A percentile compares a stretch with the other conserved stretches of the same genome.
Evolutionary conservation across 2,113 vertebrate genomes (phyloP).

Genomic region (Alectura lathami): DNA sequence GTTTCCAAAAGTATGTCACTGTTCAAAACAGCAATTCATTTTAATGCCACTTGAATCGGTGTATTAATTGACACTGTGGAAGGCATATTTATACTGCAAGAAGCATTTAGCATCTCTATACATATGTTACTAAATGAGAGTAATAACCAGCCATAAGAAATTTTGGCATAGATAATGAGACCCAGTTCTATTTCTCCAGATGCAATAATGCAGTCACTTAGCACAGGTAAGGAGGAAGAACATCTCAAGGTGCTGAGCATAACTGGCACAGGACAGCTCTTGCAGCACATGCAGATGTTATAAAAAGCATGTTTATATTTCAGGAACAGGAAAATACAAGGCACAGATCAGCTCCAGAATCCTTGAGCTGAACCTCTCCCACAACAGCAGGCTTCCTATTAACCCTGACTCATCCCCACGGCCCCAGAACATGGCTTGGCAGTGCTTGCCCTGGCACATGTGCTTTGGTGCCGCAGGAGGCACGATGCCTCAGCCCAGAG

Average conservation of each 20-base stretch:
- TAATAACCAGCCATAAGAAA: background rate
- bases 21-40: background rate
- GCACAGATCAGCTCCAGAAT: background rate
- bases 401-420: background rate
- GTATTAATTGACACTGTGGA: background rate
- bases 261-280: background rate
- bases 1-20: background rate
- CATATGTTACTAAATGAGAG: background rate
- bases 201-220: background rate
- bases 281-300: background rate
- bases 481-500: fast-evolving
- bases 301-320: background rate
- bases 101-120: background rate
- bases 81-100: background rate
- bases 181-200: background rate
- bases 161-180: background rate
- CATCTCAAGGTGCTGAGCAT: background rate
- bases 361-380: background rate
- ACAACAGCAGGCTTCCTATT: background rate
- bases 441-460: fast-evolving
- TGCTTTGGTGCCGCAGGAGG: background rate
- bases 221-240: background rate
- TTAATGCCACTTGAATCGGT: background rate
- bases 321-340: background rate
- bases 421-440: fast-evolving